phyloP scores from a whole-genome alignment of 1,140 invertebrate genomes.

The Callitettix versicolor region DNA sequence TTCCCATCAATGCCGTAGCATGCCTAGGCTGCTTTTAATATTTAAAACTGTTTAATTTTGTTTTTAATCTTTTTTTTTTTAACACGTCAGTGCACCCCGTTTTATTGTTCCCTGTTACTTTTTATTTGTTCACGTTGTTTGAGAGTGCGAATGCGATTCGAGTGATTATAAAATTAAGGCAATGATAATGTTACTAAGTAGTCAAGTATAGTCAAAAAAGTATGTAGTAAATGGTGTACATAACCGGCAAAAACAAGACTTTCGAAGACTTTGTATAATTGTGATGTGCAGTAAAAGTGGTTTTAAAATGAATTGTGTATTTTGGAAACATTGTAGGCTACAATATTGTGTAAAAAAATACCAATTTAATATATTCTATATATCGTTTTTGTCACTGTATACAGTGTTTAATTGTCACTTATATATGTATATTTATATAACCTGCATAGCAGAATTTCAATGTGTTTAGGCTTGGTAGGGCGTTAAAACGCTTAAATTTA shows the following conservation, averaged over 20 bases:
- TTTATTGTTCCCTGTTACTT: not conserved
- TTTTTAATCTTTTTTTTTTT: slow-evolving; percentile 2
- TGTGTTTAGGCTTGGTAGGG: slow-evolving; percentile 3
- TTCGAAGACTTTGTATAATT: slow-evolving; percentile 17
- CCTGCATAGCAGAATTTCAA: slow-evolving; percentile 15
- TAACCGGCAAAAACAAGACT: slow-evolving; percentile 7
- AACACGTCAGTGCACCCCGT: slow-evolving; percentile 5
- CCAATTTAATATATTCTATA: slow-evolving; percentile 6
- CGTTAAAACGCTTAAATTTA: slow-evolving; percentile 17
- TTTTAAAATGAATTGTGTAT: slow-evolving; percentile 16
- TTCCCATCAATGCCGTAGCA: slow-evolving; percentile 16
- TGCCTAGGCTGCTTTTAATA: slow-evolving; percentile 17
- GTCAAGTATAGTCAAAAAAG: too few species aligned
- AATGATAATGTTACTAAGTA: too few species aligned
- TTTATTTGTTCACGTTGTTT: too few species aligned
- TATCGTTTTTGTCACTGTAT: slow-evolving; percentile 10
- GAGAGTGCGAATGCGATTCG: too few species aligned
- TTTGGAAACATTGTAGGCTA: slow-evolving; percentile 1
- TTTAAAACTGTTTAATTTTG: not conserved
- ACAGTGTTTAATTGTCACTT: slow-evolving; percentile 13
- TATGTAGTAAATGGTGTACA: slow-evolving; percentile 12
- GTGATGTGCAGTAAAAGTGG: slow-evolving; percentile 25
- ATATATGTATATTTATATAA: slow-evolving; percentile 16
- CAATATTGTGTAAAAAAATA: too few species aligned
- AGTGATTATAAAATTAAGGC: too few species aligned